phyloP scores from a whole-genome alignment of 1,140 invertebrate species.

The Zaprionus ornatus region DNA sequence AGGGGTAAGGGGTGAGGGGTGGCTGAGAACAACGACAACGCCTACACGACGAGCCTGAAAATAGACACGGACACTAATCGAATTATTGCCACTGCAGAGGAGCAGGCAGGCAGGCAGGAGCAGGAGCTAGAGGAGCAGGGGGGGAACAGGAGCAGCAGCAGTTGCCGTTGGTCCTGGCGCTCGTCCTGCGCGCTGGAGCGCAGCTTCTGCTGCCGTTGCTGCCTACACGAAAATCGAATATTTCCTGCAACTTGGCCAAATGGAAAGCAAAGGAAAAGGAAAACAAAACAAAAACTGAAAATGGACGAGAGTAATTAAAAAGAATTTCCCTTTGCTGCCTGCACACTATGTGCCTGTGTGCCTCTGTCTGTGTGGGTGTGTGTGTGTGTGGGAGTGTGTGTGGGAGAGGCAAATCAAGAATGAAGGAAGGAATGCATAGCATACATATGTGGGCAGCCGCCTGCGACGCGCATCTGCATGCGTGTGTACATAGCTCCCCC shows the following conservation, averaged over 20 bases:
- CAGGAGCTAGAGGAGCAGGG: background rate
- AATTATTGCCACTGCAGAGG: slow-evolving; percentile 81
- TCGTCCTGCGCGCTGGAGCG: slow-evolving; percentile 46
- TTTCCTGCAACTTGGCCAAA: slow-evolving; percentile 37
- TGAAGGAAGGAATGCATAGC: slow-evolving; percentile 48
- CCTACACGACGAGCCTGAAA: slow-evolving; percentile 69
- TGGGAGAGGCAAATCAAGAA: slow-evolving; percentile 16
- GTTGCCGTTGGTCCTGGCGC: slow-evolving; percentile 18
- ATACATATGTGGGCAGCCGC: slow-evolving; percentile 49
- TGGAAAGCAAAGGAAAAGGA: background rate
- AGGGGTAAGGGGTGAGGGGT: background rate
- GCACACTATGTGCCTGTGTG: slow-evolving; percentile 6
- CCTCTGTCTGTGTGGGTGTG: slow-evolving; percentile 11
- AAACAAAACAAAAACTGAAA: slow-evolving; percentile 20
- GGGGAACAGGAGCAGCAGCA: background rate
- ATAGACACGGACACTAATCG: slow-evolving; percentile 80
- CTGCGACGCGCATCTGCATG: slow-evolving; percentile 43
- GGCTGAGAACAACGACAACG: slow-evolving; percentile 20
- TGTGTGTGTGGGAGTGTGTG: slow-evolving; percentile 23
- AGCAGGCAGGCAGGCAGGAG: slow-evolving; percentile 21
- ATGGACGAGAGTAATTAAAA: slow-evolving; percentile 67
- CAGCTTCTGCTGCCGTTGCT: slow-evolving; percentile 11
- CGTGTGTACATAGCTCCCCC: slow-evolving; percentile 16
- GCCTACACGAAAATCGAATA: slow-evolving; percentile 53
- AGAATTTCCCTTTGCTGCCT: slow-evolving; percentile 45